A percentile compares a stretch with the other conserved stretches of the same genome.
These are phyloP conservation scores for Barypeithes pellucidus DNA, from an alignment of 2,888 invertebrate genomes.

Conservation along the genomic window DNA sequence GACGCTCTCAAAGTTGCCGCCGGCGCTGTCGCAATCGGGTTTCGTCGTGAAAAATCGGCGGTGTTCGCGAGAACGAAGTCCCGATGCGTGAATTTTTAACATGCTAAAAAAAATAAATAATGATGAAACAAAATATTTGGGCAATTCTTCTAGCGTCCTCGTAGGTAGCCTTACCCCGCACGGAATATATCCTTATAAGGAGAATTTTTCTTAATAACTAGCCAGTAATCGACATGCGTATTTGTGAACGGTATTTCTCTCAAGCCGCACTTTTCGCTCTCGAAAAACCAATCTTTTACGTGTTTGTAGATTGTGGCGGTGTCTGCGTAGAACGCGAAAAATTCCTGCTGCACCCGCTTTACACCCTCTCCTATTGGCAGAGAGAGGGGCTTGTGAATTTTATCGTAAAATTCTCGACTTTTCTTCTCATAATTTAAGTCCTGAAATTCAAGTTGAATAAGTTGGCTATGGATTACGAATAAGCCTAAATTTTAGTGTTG, in stretches of 20 bases:
- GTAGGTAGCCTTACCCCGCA: constrained; percentile 72
- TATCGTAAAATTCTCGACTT: constrained; percentile 56
- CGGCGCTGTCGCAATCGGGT: constrained; percentile 74
- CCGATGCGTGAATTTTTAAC: constrained; percentile 73
- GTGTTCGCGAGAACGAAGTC: constrained; percentile 74
- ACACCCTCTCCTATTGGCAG: constrained; percentile 77
- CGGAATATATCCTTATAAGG: constrained; percentile 74
- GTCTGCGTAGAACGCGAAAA: constrained; percentile 82
- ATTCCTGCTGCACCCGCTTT: constrained; percentile 73
- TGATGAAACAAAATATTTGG: no score
- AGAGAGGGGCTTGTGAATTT: constrained; percentile 74
- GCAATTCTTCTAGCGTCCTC: no score
- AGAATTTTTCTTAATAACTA: constrained; percentile 73
- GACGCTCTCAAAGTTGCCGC: constrained; percentile 77
- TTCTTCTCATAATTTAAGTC: constrained; percentile 28
- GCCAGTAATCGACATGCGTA: constrained; percentile 73
- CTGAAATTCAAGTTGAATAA: constrained; percentile 15
- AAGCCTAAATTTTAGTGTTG: no score
- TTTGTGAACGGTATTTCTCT: constrained; percentile 76
- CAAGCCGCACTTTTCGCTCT: constrained; percentile 81
- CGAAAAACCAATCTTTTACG: constrained; percentile 78
- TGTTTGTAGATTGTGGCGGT: constrained; percentile 78
- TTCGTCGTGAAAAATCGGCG: constrained; percentile 74
- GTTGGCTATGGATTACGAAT: no score
- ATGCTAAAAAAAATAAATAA: constrained; percentile 53